A percentile compares a stretch with the other conserved stretches of the same genome.
Conservation (phyloP, 2,797 vertebrate genomes). For the Pygocentrus nattereri region DNA sequence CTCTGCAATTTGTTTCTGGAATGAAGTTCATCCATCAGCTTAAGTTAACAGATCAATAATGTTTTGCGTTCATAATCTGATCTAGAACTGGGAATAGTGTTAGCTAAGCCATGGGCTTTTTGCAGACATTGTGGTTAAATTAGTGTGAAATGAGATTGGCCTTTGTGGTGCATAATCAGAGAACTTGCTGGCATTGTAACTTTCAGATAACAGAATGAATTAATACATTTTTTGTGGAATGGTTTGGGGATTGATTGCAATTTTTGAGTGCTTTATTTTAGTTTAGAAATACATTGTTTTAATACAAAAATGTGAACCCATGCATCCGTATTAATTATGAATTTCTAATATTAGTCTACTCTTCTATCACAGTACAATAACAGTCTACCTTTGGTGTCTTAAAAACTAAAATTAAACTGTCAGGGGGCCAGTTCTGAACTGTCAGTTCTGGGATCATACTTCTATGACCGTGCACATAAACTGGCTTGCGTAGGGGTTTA, state of each 20-base stretch:
- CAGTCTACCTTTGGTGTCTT: background rate
- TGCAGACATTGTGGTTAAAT: constrained; percentile 6
- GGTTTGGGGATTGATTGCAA: background rate
- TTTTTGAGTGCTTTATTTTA: background rate
- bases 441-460: no score
- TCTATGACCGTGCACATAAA: no score
- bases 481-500: background rate
- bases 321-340: background rate
- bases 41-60: constrained; percentile 2
- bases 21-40: background rate
- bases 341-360: background rate
- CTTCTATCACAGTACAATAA: background rate
- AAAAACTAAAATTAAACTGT: background rate
- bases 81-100: constrained; percentile 14
- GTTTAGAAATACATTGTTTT: background rate
- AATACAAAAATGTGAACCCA: background rate
- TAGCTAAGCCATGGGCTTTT: background rate
- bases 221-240: background rate
- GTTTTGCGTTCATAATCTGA: constrained; percentile 21
- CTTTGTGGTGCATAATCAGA: background rate
- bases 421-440: background rate
- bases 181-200: background rate
- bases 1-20: background rate
- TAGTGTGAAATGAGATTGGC: background rate
- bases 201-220: background rate